Evolutionary conservation across 2,797 vertebrate genomes (phyloP), one percentile per base, ranked within the genome.

Genomic region (Dromococcyx pavoninus): DNA sequence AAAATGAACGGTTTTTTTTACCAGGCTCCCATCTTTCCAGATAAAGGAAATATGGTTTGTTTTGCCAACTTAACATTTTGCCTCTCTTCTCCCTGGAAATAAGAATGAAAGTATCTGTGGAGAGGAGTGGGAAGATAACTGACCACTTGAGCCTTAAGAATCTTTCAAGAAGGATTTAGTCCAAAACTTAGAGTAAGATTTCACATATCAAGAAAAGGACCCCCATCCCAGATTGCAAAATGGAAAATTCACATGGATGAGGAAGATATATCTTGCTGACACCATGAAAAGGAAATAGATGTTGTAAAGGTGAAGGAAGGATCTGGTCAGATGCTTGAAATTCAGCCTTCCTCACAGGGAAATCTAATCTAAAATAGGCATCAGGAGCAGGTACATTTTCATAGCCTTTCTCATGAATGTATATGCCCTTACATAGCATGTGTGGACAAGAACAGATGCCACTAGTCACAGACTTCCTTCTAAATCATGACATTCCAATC

Each of bases 201-300:
- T 91, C 24, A 35, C 17, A 3, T n/a, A 58, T 27, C 25, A 85
- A 65, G 27, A 56, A 75, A 84, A 75, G 4, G 4, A 57, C 5
- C 28, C 13, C 25, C 11, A 30, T 24, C 6, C 4, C 23, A 67
- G 19, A 18, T 2, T 57, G 7, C 10, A 78, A 81, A 77, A 80
- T 7, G 11, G 5, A 81, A 17, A 83, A 18, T 35, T 28, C 53
- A 25, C 7, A 22, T 21, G 15, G 10, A 48, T 27, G 11, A 39
- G 4, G 23, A 84, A 60, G 13, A 48, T 0, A 0, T 8, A 4
- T 18, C 21, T 67, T 73, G 10, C 5, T 65, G 30, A 18, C 24
- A 46, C 5, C 21, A 37, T 22, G 28, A 62, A 80, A 86, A 70
- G 12, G 6, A 61, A 79, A 44, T 7, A 30, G n/a, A 17, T 76